Conservation (phyloP, 2,797 vertebrate genomes). For the Semaprochilodus insignis region DNA sequence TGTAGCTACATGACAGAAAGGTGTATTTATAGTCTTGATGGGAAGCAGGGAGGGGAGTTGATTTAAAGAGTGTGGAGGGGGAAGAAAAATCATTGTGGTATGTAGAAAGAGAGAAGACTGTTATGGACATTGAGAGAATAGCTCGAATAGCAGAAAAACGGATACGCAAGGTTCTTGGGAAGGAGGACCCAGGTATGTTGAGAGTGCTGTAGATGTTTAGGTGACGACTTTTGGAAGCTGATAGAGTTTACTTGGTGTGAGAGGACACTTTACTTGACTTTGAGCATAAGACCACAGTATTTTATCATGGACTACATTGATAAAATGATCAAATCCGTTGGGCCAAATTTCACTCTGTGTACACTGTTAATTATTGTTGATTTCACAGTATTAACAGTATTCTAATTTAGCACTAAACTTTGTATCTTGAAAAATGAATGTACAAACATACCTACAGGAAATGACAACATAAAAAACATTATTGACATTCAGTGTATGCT, state of each 20-base stretch:
- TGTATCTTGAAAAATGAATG: no score
- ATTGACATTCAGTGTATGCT: no score
- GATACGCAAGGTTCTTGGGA: slow-evolving; percentile 41
- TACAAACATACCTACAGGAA: no score
- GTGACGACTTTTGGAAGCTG: not conserved
- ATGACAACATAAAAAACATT: no score
- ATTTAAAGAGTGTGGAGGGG: slow-evolving; percentile 3
- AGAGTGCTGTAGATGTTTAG: not conserved
- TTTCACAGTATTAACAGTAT: no score
- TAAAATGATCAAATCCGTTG: not conserved
- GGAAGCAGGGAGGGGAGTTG: slow-evolving; percentile 10
- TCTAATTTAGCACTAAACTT: no score
- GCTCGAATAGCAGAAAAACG: slow-evolving; percentile 35
- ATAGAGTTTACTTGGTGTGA: not conserved
- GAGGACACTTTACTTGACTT: not conserved
- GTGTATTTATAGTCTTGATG: slow-evolving; percentile 45
- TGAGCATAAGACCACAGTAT: not conserved
- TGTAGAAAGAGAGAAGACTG: slow-evolving; percentile 1
- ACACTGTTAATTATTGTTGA: no score
- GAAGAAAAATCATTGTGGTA: not conserved
- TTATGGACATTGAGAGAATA: slow-evolving; percentile 39
- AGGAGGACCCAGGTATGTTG: slow-evolving; percentile 41
- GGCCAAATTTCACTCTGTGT: no score
- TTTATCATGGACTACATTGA: not conserved
- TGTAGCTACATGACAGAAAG: slow-evolving; percentile 3